Evolutionary conservation across 2,113 vertebrate genomes (phyloP), one percentile per base, ranked within the genome.

Genomic region (Apteryx mantelli): DNA sequence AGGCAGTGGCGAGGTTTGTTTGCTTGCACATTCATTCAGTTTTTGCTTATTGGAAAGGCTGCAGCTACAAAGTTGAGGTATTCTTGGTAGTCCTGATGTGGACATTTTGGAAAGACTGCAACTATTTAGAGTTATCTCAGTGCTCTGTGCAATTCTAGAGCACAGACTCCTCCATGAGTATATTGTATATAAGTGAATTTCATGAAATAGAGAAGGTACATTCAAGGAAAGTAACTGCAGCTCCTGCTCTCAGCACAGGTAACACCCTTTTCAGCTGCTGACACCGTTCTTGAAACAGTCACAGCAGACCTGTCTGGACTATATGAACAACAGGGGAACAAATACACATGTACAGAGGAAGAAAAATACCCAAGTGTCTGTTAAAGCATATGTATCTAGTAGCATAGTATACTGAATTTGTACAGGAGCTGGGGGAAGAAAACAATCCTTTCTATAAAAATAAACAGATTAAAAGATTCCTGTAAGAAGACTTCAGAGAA

Each of bases 31-130:
- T 48, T 83, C 30, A 73, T 80, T 73, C 21, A 61, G 46, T 91
- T 93, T 80, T 44, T 48, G 26, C 34, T 60, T 79, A 76, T 26
- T 75, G 1, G 3, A 76, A 91, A 85, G 42, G 53, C 40, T 66
- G 48, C 60, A 87, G 48, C 56, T 84, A 93, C 32, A 20, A 78
- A 93, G 44, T 20, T 61, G 50, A 94, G 34, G 36, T 71, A 83
- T 46, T 89, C 69, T 66, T 91, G 65, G 69, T 52, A 40, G 32
- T 30, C 60, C 30, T 93, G 28, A 88, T 12, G 32, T 28, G 25
- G 48, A 36, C 42, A 36, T 46, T 90, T 86, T 84, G 36, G 66
- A 71, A 70, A 82, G 77, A 71, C 20, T 74, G 48, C 79, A 82
- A 9, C 50, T 74, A 81, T n/a, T 8, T 21, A 46, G 52, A 70